Evolutionary conservation across 2,113 vertebrate genomes (phyloP), one percentile per base, ranked within the genome.

Genomic region (Platysternon megacephalum): DNA sequence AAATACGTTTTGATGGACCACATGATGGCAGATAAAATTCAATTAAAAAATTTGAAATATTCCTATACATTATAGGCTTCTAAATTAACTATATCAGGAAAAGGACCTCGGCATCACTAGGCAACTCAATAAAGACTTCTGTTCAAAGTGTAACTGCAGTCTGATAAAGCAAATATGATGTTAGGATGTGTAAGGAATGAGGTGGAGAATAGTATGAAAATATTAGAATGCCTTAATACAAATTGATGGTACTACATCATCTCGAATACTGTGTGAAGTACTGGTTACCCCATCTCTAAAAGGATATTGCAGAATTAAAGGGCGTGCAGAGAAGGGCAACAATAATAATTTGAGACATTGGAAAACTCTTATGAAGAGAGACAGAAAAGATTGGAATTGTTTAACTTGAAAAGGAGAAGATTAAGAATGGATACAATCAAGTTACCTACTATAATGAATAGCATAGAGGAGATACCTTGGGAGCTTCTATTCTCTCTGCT

Each of bases 1-100:
- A 99, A 99, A 99, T 99, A 99, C 99, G 99, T 99, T 99, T 99
- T 99, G 99, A 99, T 99, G n/a, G 46, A n/a, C 26, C 86, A 56
- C 39, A 86, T 26, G 72, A 4, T 58, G 39, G 68, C 5, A 79
- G 80, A 87, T 88, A 29, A 86, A 92, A 80, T 93, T 89, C 81
- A 93, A 13, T 35, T 82, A 29, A 61, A 44, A 93, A 89, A 76
- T 13, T 5, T 88, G 90, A 97, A 89, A 52, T 35, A 1, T 78
- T 93, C 83, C 39, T 86, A 89, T 11, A 24, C 82, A 49, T 95
- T 42, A 80, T 28, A 32, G 48, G 46, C 39, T 94, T 83, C 88
- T 90, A 90, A 93, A 94, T 94, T 84, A 95, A 92, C 92, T 85
- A 68, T 89, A 95, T 87, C 83, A 91, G 86, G 93, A 95, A 92